Conservation (phyloP, 2,113 vertebrate genomes). For the Sander vitreus region DNA sequence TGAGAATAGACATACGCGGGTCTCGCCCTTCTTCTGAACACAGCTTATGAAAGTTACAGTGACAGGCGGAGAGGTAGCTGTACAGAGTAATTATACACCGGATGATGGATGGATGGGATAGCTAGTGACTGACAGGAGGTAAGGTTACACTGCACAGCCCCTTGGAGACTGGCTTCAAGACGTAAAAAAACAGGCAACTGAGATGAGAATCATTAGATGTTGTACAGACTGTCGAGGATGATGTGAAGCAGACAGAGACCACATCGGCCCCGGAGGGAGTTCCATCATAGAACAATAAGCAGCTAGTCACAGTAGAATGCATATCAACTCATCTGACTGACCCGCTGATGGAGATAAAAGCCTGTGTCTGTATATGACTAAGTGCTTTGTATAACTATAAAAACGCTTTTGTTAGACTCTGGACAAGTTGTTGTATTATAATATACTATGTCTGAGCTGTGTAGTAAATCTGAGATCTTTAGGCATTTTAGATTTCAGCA, state of each 20-base stretch:
- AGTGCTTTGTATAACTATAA: constrained; percentile 21
- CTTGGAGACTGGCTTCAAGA: constrained; percentile 51
- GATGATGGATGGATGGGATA: constrained; percentile 74
- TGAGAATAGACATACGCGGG: constrained; percentile 51
- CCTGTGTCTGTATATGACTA: constrained; percentile 31
- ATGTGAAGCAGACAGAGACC: constrained; percentile 54
- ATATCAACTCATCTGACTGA: constrained; percentile 59
- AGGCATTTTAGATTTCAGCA: neutral
- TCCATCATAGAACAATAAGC: constrained; percentile 59
- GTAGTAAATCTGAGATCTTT: neutral
- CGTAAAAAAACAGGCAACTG: constrained; percentile 43
- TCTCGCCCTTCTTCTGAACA: constrained; percentile 36
- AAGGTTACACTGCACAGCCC: constrained; percentile 48
- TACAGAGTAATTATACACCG: constrained; percentile 67
- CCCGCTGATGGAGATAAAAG: constrained; percentile 60
- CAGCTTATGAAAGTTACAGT: constrained; percentile 58
- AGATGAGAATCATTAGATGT: constrained; percentile 65
- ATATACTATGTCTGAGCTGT: neutral
- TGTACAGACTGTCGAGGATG: constrained; percentile 49
- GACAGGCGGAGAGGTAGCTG: constrained; percentile 65
- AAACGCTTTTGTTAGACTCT: constrained; percentile 1
- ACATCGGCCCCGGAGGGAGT: constrained; percentile 23
- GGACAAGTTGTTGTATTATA: constrained; percentile 6
- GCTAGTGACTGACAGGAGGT: constrained; percentile 70
- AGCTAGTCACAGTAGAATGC: constrained; percentile 51